Percentiles rank a stretch among this genome's conserved stretches.
Evolutionary conservation across 2,888 invertebrate species (phyloP).

Genomic region (Macrophya alboannulata): DNA sequence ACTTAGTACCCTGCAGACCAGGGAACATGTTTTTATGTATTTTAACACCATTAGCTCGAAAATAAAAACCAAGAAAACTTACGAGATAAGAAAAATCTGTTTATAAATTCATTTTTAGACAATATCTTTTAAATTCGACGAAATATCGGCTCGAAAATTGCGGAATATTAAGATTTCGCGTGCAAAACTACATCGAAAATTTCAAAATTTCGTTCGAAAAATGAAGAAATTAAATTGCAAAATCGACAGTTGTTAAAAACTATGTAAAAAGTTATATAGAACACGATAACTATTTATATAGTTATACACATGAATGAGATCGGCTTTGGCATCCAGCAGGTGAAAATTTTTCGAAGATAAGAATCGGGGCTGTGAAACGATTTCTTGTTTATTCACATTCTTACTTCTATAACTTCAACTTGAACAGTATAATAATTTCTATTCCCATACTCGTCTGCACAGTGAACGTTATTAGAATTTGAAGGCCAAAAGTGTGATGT

Average conservation of each 20-base stretch:
- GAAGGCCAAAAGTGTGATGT: constrained; percentile 15
- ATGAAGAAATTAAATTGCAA: no score
- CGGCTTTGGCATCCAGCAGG: background rate
- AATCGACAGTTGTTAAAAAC: no score
- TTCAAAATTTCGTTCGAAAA: background rate
- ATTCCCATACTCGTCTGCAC: background rate
- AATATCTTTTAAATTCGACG: background rate
- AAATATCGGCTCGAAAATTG: background rate
- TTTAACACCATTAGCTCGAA: background rate
- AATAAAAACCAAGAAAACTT: background rate
- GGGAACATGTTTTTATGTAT: background rate
- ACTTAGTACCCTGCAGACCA: background rate
- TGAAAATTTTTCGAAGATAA: background rate
- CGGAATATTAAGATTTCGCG: background rate
- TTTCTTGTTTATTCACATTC: background rate
- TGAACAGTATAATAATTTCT: background rate
- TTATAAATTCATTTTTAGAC: background rate
- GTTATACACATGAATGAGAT: background rate
- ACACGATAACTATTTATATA: background rate
- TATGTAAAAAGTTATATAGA: no score
- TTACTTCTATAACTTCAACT: background rate
- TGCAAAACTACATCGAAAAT: background rate
- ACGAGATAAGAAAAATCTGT: background rate
- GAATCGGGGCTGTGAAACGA: background rate
- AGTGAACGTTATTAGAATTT: background rate